Percentiles rank a stretch among this genome's conserved stretches.
Conservation (phyloP, 2,113 vertebrate species). For the Neopipo cinnamomea region DNA sequence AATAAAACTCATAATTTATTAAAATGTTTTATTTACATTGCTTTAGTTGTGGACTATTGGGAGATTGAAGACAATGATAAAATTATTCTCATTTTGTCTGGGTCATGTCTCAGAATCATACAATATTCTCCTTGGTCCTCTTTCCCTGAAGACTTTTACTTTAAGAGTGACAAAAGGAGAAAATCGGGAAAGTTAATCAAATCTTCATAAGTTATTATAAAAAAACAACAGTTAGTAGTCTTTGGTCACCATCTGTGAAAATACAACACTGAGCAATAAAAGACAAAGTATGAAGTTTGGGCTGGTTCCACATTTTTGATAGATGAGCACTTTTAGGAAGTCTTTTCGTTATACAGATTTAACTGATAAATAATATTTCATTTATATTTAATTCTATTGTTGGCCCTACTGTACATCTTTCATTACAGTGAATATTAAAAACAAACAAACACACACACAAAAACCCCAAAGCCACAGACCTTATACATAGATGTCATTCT, state of each 20-base stretch:
- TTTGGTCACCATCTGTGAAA: neutral
- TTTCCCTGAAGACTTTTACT: neutral
- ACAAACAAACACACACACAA: neutral
- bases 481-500: neutral
- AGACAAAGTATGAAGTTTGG: neutral
- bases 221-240: neutral
- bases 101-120: neutral
- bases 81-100: neutral
- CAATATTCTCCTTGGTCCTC: neutral
- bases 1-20: neutral
- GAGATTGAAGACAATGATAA: neutral
- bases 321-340: neutral
- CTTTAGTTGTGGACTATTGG: neutral
- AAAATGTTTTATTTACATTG: neutral
- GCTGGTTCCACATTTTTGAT: neutral
- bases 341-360: neutral
- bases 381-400: neutral
- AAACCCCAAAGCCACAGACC: accelerated
- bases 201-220: neutral
- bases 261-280: neutral
- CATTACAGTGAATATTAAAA: neutral
- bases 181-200: neutral
- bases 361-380: neutral
- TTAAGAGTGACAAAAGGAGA: neutral
- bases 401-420: neutral